A percentile compares a stretch with the other conserved stretches of the same genome.
Evolutionary conservation across 2,113 vertebrate species (phyloP).

Genomic region (Phylloscopus trochiloides): DNA sequence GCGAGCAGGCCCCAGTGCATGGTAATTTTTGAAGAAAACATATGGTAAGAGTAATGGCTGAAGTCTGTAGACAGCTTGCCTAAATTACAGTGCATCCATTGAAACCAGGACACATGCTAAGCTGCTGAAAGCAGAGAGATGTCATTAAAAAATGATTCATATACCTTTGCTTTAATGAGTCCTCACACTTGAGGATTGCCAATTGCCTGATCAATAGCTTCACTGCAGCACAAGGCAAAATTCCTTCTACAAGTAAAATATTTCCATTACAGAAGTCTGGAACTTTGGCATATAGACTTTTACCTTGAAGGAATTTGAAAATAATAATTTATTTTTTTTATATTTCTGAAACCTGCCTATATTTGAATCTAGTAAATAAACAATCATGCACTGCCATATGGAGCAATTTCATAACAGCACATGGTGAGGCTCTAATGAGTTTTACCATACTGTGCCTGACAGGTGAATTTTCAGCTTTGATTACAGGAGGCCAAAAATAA

Average conservation of each 20-base stretch:
- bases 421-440: constrained; percentile 70
- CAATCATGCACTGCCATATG: constrained; percentile 64
- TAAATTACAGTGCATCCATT: constrained; percentile 67
- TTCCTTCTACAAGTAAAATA: neutral
- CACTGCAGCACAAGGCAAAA: neutral
- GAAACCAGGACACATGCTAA: constrained; percentile 76
- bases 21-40: constrained; percentile 72
- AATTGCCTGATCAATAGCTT: constrained; percentile 72
- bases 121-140: constrained; percentile 75
- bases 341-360: constrained; percentile 34
- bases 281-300: neutral
- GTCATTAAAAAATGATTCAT: constrained; percentile 81
- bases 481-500: constrained; percentile 65
- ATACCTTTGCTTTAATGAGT: constrained; percentile 74
- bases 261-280: constrained; percentile 18
- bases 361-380: constrained; percentile 62
- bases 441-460: constrained; percentile 70
- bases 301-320: constrained; percentile 50
- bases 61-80: constrained; percentile 65
- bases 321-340: constrained; percentile 2
- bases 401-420: constrained; percentile 73
- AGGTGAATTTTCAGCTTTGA: constrained; percentile 71
- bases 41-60: constrained; percentile 74
- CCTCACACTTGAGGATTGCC: constrained; percentile 73
- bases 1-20: constrained; percentile 60